Evolutionary conservation across 1,140 invertebrate species (phyloP).

Genomic region (Solenopsis invicta): DNA sequence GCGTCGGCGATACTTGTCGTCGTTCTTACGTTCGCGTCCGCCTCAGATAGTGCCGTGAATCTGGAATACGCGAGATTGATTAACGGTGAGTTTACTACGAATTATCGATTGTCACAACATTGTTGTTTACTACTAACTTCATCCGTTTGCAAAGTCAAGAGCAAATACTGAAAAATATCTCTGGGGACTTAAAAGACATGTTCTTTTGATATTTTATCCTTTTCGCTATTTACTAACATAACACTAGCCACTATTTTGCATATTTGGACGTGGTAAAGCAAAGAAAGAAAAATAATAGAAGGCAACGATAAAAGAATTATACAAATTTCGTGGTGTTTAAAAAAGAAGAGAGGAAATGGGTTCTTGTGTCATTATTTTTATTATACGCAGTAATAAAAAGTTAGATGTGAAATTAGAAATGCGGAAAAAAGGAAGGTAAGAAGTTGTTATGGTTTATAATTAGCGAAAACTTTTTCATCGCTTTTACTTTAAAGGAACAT

Average conservation of each 20-base stretch:
- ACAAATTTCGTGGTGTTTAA: not conserved
- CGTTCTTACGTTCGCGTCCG: not conserved
- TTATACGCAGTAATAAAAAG: not conserved
- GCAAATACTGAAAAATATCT: not conserved
- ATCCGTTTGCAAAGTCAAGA: not conserved
- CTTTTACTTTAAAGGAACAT: not conserved
- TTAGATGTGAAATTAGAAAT: not conserved
- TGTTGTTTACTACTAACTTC: not conserved
- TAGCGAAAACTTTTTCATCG: not conserved
- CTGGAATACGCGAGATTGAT: not conserved
- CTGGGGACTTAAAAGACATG: not conserved
- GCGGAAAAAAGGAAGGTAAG: not conserved
- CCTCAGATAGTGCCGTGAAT: not conserved
- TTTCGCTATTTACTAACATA: too few species aligned
- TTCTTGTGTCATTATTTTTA: not conserved
- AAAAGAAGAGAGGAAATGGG: not conserved
- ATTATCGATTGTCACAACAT: not conserved
- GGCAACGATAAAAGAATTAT: not conserved
- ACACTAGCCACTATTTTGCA: not conserved
- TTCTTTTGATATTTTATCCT: not conserved
- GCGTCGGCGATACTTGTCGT: constrained; percentile 5
- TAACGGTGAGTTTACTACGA: constrained; percentile 35
- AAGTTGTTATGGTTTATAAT: not conserved
- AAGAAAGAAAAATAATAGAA: not conserved
- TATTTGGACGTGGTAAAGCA: not conserved